Conservation (phyloP, 2,797 vertebrate genomes). For the Odontamblyopus lacepedii region DNA sequence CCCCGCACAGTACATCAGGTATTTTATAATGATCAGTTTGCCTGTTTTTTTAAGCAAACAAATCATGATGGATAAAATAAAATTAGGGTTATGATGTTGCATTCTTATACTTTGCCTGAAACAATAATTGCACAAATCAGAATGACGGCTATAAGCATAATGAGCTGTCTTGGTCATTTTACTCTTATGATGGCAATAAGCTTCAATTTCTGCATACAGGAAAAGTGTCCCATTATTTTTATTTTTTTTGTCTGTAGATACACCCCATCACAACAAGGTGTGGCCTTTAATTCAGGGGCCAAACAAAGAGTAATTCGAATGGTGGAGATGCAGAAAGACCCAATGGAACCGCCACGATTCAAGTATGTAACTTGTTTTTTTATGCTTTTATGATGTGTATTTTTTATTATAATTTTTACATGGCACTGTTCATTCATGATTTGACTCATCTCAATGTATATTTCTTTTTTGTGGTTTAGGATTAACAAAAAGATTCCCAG, state of each 20-base stretch:
- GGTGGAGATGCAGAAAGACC: slow-evolving; percentile 99
- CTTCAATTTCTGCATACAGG: too few relatives aligned
- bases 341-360: slow-evolving; percentile 97
- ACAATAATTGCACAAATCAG: too few relatives aligned
- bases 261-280: slow-evolving; percentile 97
- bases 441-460: neutral
- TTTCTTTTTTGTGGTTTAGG: slow-evolving; percentile 68
- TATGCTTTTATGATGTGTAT: neutral
- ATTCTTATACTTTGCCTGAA: too few relatives aligned
- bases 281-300: slow-evolving; percentile 97
- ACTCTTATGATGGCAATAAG: too few relatives aligned
- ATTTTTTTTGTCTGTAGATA: slow-evolving; percentile 76
- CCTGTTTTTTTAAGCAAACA: too few relatives aligned
- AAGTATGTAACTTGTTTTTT: slow-evolving; percentile 80
- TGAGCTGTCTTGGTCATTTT: too few relatives aligned
- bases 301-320: slow-evolving; percentile 98
- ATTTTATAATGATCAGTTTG: slow-evolving; percentile 9
- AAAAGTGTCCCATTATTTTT: neutral
- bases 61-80: too few relatives aligned
- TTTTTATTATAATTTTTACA: neutral
- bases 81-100: too few relatives aligned
- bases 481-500: slow-evolving; percentile 99
- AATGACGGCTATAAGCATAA: too few relatives aligned
- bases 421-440: neutral
- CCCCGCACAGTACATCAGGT: slow-evolving; percentile 98